Evolutionary conservation across 2,113 vertebrate species (phyloP), one percentile per base, ranked within the genome.

Genomic region (Proterorhinus semilunaris): DNA sequence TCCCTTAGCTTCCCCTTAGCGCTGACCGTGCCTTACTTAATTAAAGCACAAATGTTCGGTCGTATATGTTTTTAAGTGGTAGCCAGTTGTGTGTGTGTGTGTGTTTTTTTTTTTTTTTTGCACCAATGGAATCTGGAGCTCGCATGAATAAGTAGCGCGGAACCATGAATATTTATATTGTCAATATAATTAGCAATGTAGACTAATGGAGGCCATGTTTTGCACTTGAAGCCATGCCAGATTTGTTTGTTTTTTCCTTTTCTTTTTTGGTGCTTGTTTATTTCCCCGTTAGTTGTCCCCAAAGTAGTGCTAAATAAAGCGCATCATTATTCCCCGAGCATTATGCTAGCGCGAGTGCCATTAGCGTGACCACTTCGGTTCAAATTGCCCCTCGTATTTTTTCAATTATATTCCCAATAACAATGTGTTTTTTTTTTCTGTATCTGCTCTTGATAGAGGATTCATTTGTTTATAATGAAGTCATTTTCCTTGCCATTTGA

Each of bases 141-240:
- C 79, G 89, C 87, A 90, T 90, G 83, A 91, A 88, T 93, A 92
- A 91, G 76, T 85, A 90, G 87, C 16, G 77, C 66, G 70, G 75
- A 86, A 72, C 50, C 86, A 92, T 92, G 91, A 92, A 92, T 93
- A 93, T 93, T 93, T 91, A 93, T 90, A 90, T 82, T 91, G 86
- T 92, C 86, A 91, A 89, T 92, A 92, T 93, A 92, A 92, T 92
- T 92, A 92, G 90, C 85, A 52, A 86, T 84, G 87, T 88, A 87
- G 90, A 86, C 88, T 90, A 90, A 91, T 91, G 84, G 90, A 90
- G 88, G 80, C 81, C 80, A 86, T 86, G 83, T 89, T 91, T 88
- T 91, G 88, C 89, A 87, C 87, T 91, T 90, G 88, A 90, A 89
- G 87, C 80, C 82, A 87, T 87, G 89, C 86, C 87, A 91, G 72